phyloP scores from a whole-genome alignment of 2,888 invertebrate species.

The Campopleginae sp. region DNA sequence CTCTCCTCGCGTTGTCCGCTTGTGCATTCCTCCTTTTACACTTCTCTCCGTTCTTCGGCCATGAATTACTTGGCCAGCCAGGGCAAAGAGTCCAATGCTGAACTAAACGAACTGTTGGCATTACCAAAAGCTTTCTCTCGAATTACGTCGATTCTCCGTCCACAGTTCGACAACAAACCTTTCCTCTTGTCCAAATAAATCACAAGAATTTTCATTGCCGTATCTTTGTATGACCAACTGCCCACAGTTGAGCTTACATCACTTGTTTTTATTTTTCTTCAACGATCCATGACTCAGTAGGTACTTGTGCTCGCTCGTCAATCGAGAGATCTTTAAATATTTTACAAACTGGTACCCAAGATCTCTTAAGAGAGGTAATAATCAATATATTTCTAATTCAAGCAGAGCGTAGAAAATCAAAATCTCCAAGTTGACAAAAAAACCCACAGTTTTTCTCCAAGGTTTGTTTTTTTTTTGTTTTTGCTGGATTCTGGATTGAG shows the following conservation, averaged over 20 bases:
- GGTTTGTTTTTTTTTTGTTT: too few species aligned
- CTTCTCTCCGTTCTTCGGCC: slow-evolving; percentile 15
- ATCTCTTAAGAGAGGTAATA: neutral
- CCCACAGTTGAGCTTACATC: neutral
- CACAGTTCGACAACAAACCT: neutral
- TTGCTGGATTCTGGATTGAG: too few species aligned
- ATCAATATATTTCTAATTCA: too few species aligned
- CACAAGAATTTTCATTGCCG: neutral
- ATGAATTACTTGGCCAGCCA: neutral
- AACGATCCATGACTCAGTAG: neutral
- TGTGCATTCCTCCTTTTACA: slow-evolving; percentile 50
- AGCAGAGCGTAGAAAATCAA: too few species aligned
- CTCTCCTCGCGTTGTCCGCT: slow-evolving; percentile 59
- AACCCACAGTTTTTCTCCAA: too few species aligned
- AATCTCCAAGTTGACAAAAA: too few species aligned
- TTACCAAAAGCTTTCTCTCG: slow-evolving; percentile 17
- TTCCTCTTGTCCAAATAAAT: slow-evolving; percentile 22
- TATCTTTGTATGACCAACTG: neutral
- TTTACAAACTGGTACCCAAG: neutral
- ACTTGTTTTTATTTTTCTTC: neutral
- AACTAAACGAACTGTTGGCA: neutral
- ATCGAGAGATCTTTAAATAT: neutral
- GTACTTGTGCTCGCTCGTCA: neutral
- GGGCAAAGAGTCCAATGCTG: neutral
- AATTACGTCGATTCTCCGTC: slow-evolving; percentile 10